Evolutionary conservation across 1,140 invertebrate species (phyloP).

Genomic region (Helicorthomorpha holstii): DNA sequence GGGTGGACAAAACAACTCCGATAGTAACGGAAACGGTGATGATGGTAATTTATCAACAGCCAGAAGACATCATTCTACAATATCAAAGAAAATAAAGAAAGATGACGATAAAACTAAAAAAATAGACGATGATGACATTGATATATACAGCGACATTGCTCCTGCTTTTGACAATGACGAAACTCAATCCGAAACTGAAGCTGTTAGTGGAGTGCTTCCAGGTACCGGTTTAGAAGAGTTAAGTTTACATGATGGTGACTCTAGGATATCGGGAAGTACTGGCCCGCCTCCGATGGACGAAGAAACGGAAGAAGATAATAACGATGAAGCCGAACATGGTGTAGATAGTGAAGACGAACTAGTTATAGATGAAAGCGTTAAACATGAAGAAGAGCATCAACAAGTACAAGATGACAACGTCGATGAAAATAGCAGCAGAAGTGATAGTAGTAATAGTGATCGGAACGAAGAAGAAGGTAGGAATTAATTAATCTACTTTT

Average conservation of each 20-base stretch:
- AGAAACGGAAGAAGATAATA: neutral
- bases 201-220: neutral
- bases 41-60: neutral
- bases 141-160: constrained; percentile 39
- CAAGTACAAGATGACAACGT: neutral
- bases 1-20: neutral
- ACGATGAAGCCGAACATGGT: constrained; percentile 2
- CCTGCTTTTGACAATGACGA: constrained; percentile 13
- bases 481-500: too few relatives aligned
- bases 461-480: neutral
- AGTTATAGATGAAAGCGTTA: constrained; percentile 17
- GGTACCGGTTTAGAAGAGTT: neutral
- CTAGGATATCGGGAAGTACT: neutral
- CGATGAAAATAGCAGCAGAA: neutral
- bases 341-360: constrained; percentile 17
- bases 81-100: neutral
- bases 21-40: neutral
- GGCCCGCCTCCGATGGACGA: neutral
- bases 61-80: too few relatives aligned
- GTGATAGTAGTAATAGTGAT: neutral
- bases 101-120: neutral
- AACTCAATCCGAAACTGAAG: neutral
- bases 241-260: neutral
- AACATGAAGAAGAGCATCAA: constrained; percentile 7
- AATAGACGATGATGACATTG: constrained; percentile 20